Percentiles rank a stretch among this genome's conserved stretches.
phyloP scores from a whole-genome alignment of 2,888 invertebrate genomes.

The Monoplex corrugatus region DNA sequence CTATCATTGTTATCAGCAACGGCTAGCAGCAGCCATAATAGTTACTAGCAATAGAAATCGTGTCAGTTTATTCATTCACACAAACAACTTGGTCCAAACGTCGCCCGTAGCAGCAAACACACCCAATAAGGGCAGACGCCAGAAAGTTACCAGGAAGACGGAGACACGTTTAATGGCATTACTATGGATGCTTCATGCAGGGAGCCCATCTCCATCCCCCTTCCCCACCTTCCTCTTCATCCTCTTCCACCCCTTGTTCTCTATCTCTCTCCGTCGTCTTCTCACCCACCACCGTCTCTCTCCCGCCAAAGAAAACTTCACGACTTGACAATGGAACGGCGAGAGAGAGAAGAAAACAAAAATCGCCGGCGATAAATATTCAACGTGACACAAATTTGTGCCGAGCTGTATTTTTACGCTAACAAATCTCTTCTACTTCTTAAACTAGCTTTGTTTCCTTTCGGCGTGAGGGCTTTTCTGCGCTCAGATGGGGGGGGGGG shows the following conservation, averaged over 20 bases:
- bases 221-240: too few relatives aligned
- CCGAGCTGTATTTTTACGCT: background rate
- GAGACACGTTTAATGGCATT: slow-evolving; percentile 17
- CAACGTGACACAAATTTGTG: slow-evolving; percentile 35
- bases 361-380: slow-evolving; percentile 11
- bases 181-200: background rate
- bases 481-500: background rate
- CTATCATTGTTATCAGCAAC: too few relatives aligned
- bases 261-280: background rate
- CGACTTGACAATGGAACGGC: too few relatives aligned
- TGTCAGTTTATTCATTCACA: too few relatives aligned
- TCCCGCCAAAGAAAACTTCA: too few relatives aligned
- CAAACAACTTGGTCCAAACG: background rate
- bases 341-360: background rate
- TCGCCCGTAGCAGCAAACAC: background rate
- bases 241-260: too few relatives aligned
- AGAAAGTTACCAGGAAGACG: background rate
- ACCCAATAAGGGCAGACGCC: background rate
- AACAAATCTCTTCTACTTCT: slow-evolving; percentile 8
- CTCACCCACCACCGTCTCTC: background rate
- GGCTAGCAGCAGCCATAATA: too few relatives aligned
- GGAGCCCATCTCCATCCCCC: too few relatives aligned
- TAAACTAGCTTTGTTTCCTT: slow-evolving; percentile 25
- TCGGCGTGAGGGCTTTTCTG: background rate
- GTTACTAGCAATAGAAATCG: too few relatives aligned